Percentiles rank a stretch among this genome's conserved stretches.
Conservation (phyloP, 2,113 vertebrate species). For the Cavia aperea region DNA sequence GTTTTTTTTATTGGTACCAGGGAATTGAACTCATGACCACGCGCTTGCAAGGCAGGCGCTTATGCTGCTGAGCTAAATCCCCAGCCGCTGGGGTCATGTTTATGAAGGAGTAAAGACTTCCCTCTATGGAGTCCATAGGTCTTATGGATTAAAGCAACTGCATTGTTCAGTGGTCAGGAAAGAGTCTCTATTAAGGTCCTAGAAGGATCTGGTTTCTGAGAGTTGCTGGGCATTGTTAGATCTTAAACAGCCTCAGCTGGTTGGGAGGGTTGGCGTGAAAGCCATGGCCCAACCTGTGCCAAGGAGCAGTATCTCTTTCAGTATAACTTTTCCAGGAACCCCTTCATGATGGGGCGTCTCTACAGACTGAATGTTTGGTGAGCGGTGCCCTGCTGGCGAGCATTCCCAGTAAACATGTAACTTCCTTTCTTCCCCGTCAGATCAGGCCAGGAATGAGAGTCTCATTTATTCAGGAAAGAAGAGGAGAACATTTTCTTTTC, state of each 20-base stretch:
- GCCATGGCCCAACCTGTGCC: background rate
- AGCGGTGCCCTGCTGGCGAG: background rate
- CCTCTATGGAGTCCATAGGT: background rate
- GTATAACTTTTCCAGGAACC: background rate
- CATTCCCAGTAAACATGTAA: background rate
- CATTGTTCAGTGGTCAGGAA: background rate
- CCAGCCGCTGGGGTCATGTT: background rate
- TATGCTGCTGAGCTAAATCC: too few species aligned
- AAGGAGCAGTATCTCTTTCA: background rate
- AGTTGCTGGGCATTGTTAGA: background rate
- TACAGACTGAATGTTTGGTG: background rate
- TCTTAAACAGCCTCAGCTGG: background rate
- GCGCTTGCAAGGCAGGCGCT: too few species aligned
- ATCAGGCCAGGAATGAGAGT: background rate
- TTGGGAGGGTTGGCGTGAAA: background rate
- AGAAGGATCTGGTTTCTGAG: background rate
- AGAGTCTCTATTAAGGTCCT: background rate
- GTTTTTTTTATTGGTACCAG: too few species aligned
- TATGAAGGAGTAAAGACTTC: background rate
- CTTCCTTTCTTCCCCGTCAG: background rate
- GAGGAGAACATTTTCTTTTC: background rate
- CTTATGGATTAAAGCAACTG: background rate
- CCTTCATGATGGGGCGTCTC: background rate
- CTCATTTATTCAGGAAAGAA: background rate
- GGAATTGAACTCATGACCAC: too few species aligned